Base-by-base conservation (phyloP, 2,888 invertebrate species). In the Dyspetes luteomarginatus region DNA sequence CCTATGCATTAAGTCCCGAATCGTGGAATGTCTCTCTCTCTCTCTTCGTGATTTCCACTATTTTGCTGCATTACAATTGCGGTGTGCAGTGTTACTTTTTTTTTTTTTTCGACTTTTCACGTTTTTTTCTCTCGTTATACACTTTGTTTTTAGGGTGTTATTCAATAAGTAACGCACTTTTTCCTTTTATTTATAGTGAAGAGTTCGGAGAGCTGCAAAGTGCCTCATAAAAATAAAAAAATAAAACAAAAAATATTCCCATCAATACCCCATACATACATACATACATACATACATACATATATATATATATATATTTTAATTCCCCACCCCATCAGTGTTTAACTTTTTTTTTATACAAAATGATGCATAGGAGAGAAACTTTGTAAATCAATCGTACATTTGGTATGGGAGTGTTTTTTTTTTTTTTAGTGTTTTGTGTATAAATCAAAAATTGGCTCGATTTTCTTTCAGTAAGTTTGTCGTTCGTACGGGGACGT, bases 1-100 rank as follows among this genome's bases (percentile, higher is more conserved):
- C 88, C 88, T 90, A 90, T 89, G 89, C 89, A 87, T 86, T 91
- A 91, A 91, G 90, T 91, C 90, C 89, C 91, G 86, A 90, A 81
- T 90, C 89, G 91, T 91, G 91, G 91, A 92, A 92, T 91, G 91
- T 91, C 90, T 88, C 64, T 73, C 62, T 73, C 62, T 65, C 69
- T 24, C 43, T 85, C 90, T 88, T 85, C 84, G 84, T 88, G 86
- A 90, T 89, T 90, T 91, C 91, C 91, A 90, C 90, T 87, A 86
- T 76, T 88, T 87, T 87, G 88, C 88, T 89, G 88, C 88, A 87
- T 88, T 88, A 86, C 83, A 86, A 85, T 86, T 84, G 86, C 89
- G 86, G 84, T 85, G 86, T 86, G 85, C 86, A 87, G 85, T 84
- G 19, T 83, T 84, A 79, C 69, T 81, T 48, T 24, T 3, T 30